Evolutionary conservation across 2,113 vertebrate species (phyloP), one percentile per base, ranked within the genome.

Genomic region (Actenoides lindsayi): DNA sequence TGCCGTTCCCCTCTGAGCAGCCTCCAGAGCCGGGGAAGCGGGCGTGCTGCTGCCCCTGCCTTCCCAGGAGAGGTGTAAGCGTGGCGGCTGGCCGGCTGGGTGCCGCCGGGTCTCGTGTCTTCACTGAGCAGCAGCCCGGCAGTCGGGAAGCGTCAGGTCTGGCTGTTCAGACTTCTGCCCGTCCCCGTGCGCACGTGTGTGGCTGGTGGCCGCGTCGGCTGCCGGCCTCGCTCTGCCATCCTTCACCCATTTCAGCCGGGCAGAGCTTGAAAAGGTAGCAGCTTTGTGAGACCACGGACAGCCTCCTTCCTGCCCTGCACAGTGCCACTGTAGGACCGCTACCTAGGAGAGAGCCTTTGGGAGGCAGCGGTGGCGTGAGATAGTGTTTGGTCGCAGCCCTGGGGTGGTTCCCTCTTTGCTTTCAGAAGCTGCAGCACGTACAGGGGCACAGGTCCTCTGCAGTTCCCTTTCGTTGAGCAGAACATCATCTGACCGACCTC

Each of bases 221-320:
- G 65, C 60, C 3, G 1, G 15, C 23, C 31, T 5, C 17, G 8
- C 3, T 0, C 31, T 5, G 75, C 42, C 33, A 1, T 5, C n/a
- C 19, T 19, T 3, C 21, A 0, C 13, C 20, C 13, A 0, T 14
- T 9, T 16, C 33, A 6, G 46, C 31, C 4, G 28, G 35, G 48
- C 31, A 8, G 23, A 13, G 41, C 6, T 57, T 51, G 10, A 2
- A n/a, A 19, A 1, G 48, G 63, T 16, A 4, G 68, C 51, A 5
- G 28, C 57, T 37, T 16, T 3, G 5, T 30, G 5, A 11, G 30
- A 63, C 63, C 24, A 2, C 57, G 3, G 46, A 2, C 33, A 14
- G 0, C 6, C 13, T 9, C 16, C 30, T 50, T 20, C 48, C 37
- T 23, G 33, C 35, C 13, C 54, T 10, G 27, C 3, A 16, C 42